Conservation (phyloP, 2,888 invertebrate genomes). For the Acleris holmiana region DNA sequence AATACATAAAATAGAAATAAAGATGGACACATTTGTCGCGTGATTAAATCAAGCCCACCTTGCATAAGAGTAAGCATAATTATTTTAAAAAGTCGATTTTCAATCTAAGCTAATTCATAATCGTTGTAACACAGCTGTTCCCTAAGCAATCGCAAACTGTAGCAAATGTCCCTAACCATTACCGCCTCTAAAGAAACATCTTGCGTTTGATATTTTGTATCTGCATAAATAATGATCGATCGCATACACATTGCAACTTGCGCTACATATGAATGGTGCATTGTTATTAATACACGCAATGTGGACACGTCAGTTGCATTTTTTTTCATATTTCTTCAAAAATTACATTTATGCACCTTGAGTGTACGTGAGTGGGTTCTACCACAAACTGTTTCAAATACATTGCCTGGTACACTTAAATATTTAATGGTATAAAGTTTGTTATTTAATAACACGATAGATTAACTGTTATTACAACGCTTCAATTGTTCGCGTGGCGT, state of each 20-base stretch:
- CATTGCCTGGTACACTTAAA: conserved; percentile 15
- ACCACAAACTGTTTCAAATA: conserved; percentile 6
- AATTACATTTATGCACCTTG: conserved; percentile 45
- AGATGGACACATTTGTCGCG: too few relatives aligned
- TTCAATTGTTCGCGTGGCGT: neutral
- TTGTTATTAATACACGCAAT: conserved; percentile 52
- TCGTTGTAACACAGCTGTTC: conserved; percentile 17
- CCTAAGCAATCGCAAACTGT: conserved; percentile 14
- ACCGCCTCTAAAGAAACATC: conserved; percentile 27
- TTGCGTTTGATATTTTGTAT: conserved; percentile 23
- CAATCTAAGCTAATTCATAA: conserved; percentile 26
- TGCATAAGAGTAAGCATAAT: neutral
- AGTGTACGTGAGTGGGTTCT: neutral
- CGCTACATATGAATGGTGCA: conserved; percentile 22
- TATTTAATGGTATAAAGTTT: neutral
- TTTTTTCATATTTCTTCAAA: conserved; percentile 49
- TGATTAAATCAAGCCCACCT: neutral
- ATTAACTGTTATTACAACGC: neutral
- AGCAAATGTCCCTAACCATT: conserved; percentile 20
- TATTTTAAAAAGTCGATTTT: conserved; percentile 8
- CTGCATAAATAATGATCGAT: conserved; percentile 33
- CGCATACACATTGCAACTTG: conserved; percentile 11
- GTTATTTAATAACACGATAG: neutral
- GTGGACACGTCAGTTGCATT: conserved; percentile 63
- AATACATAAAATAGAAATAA: too few relatives aligned